Percentiles rank a stretch among this genome's conserved stretches.
phyloP scores from a whole-genome alignment of 2,113 vertebrate species.

The Paracanthobrama guichenoti region DNA sequence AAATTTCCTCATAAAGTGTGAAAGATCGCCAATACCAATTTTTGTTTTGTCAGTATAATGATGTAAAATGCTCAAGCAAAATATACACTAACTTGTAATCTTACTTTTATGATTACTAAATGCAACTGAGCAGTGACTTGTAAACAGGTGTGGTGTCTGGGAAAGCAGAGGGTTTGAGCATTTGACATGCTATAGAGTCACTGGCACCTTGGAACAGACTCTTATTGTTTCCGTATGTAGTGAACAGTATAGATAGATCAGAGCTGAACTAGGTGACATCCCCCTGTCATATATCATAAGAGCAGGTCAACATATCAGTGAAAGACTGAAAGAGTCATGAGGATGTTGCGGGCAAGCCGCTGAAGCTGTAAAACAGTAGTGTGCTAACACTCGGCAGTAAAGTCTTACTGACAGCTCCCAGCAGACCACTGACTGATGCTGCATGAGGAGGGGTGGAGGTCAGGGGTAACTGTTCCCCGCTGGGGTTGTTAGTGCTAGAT shows the following conservation, averaged over 20 bases:
- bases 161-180: background rate
- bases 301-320: background rate
- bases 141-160: slow-evolving; percentile 18
- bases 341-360: background rate
- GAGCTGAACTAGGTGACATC: background rate
- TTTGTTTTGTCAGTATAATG: background rate
- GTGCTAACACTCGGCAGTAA: slow-evolving; percentile 21
- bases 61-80: background rate
- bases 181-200: background rate
- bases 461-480: background rate
- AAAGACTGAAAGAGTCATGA: background rate
- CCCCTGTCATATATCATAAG: background rate
- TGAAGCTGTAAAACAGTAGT: slow-evolving; percentile 17
- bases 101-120: background rate
- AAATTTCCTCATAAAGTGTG: background rate
- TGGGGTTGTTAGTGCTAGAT: background rate
- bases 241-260: background rate
- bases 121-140: background rate
- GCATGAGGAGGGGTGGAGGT: slow-evolving; percentile 6
- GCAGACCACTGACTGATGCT: slow-evolving; percentile 20
- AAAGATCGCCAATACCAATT: background rate
- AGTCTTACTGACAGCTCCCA: slow-evolving; percentile 21
- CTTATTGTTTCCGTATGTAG: too few relatives aligned
- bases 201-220: slow-evolving; percentile 3
- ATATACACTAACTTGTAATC: background rate